Evolutionary conservation across 1,140 invertebrate genomes (phyloP), one percentile per base, ranked within the genome.

Genomic region (Trissolcus basalis): DNA sequence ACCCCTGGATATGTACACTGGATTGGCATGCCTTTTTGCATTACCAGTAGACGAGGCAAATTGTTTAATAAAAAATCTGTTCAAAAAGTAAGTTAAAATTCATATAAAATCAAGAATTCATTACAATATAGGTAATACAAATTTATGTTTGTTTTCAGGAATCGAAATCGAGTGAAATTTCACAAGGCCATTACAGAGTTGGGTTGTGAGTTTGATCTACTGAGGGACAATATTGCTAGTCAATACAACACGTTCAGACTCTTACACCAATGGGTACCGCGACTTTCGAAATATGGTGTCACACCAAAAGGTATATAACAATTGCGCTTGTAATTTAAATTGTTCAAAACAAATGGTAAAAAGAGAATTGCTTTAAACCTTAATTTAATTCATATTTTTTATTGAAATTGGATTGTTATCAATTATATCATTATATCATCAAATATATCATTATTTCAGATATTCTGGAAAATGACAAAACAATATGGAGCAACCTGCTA

Each of bases 221-320:
- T 85, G 36, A 55, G 41, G n/a, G 68, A 79, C 36, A 78, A 81
- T 56, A 6, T 27, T 41, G 19, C 59, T 54, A 36, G 39, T 56
- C 54, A 45, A 76, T 84, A 81, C 19, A 58, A 79, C 41, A 47
- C 53, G 7, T 63, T 71, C 1, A 83, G 75, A 64, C 35, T 78
- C 11, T 51, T 85, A 7, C 78, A 86, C 56, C 63, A 65, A 13
- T 87, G 85, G 86, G 79, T 80, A 36, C 49, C 76, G 35, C 75
- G 50, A 59, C 51, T 87, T 6, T 69, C 70, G 1, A 48, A 77
- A 35, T 85, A 82, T 73, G 81, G 77, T 9, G 72, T 86, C 43
- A 15, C 77, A 7, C 78, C 79, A 39, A 82, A 80, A 83, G 84
- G 83, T 83, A 53, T 12, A 44, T 13, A 1, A 44, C 3, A 44